Percentiles rank a stretch among this genome's conserved stretches.
These are phyloP conservation scores for Doryteuthis pealeii DNA, from an alignment of 1,140 invertebrate species.

Conservation along the genomic window DNA sequence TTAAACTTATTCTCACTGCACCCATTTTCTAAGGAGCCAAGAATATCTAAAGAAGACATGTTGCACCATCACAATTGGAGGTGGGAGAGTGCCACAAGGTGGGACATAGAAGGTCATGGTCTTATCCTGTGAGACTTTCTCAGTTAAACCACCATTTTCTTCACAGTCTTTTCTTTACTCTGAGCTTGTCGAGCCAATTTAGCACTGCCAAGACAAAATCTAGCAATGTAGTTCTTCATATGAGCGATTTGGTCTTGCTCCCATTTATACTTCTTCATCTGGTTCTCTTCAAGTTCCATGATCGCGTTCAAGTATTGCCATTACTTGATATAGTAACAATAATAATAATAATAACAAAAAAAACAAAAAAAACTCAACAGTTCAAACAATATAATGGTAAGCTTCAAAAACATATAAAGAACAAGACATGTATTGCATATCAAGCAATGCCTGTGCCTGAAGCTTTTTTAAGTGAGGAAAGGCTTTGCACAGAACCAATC, in stretches of 20 bases:
- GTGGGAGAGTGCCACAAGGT: conserved; percentile 93
- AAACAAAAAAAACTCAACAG: no score
- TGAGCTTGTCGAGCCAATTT: conserved; percentile 98
- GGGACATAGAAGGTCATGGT: conserved; percentile 93
- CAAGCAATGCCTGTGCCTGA: no score
- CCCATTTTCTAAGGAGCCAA: no score
- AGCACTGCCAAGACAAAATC: conserved; percentile 98
- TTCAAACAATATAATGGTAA: no score
- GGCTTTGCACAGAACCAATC: no score
- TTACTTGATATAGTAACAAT: no score
- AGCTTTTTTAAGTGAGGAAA: no score
- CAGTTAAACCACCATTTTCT: conserved; percentile 99
- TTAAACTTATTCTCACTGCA: no score
- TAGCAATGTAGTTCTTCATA: conserved; percentile 99
- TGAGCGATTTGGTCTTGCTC: conserved; percentile 99
- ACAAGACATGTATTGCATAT: no score
- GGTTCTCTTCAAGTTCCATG: conserved; percentile 95
- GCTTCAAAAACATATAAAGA: no score
- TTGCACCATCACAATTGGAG: conserved; percentile 98
- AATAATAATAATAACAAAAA: no score
- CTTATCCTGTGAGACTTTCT: conserved; percentile 90
- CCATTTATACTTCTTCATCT: conserved; percentile 99
- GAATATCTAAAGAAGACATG: conserved; percentile 95
- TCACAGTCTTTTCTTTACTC: conserved; percentile 98
- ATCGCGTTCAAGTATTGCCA: no score